These are phyloP conservation scores for Apis florea DNA, from an alignment of 1,140 invertebrate species.

Conservation along the genomic window DNA sequence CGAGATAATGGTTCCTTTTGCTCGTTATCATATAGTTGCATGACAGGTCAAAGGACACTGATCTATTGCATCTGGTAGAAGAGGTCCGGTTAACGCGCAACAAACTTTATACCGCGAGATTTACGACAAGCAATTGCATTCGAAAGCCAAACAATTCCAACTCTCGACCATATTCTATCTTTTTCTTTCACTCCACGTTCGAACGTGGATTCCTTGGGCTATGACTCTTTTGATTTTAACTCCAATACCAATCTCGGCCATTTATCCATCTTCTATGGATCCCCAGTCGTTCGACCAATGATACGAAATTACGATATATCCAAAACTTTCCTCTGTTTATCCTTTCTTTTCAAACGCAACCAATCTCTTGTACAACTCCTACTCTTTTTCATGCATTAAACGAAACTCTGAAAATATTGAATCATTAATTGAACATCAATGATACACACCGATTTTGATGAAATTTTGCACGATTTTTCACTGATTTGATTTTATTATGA, in stretches of 20 bases:
- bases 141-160: slow-evolving; percentile 61
- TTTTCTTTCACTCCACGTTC: not conserved
- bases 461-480: no score
- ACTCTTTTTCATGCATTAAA: slow-evolving; percentile 4
- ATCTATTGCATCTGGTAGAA: slow-evolving; percentile 46
- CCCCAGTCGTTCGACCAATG: slow-evolving; percentile 25
- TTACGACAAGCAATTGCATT: slow-evolving; percentile 65
- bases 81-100: slow-evolving; percentile 53
- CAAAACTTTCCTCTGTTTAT: slow-evolving; percentile 23
- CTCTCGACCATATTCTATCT: not conserved
- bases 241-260: slow-evolving; percentile 57
- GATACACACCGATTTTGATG: no score
- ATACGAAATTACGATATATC: slow-evolving; percentile 46
- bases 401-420: not conserved
- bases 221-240: slow-evolving; percentile 51
- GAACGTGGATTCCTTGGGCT: not conserved
- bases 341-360: not conserved
- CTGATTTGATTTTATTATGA: no score
- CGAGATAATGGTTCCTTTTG: not conserved
- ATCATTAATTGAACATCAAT: not conserved
- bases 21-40: slow-evolving; percentile 36
- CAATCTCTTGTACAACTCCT: not conserved
- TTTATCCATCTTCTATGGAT: slow-evolving; percentile 50
- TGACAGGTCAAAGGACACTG: slow-evolving; percentile 41
- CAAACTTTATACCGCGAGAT: slow-evolving; percentile 70